Percentiles rank a stretch among this genome's conserved stretches.
Conservation (phyloP, 2,888 invertebrate genomes). For the Ormyrus rosae region DNA sequence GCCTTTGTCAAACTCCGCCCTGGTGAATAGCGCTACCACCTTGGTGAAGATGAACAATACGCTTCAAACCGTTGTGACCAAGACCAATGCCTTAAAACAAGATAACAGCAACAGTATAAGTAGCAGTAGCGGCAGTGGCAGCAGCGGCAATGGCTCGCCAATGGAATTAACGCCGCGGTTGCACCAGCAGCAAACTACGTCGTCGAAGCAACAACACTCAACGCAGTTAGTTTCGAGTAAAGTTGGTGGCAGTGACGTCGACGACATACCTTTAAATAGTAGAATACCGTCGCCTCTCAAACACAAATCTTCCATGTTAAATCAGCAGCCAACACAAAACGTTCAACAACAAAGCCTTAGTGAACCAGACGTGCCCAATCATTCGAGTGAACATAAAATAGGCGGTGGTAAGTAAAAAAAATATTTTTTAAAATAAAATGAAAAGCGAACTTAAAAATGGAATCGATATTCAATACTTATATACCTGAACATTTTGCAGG, state of each 20-base stretch:
- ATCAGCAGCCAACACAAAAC: constrained; percentile 64
- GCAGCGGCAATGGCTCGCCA: constrained; percentile 14
- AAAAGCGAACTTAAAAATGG: neutral
- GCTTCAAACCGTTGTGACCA: constrained; percentile 69
- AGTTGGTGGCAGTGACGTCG: constrained; percentile 71
- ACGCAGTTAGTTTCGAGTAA: constrained; percentile 63
- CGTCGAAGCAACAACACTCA: constrained; percentile 33
- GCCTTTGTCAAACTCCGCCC: constrained; percentile 70
- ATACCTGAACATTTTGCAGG: constrained; percentile 60
- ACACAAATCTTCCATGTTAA: constrained; percentile 68
- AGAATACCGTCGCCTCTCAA: constrained; percentile 74
- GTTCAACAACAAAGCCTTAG: constrained; percentile 63
- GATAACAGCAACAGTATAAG: constrained; percentile 55
- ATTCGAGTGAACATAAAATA: constrained; percentile 74
- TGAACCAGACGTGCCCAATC: constrained; percentile 71
- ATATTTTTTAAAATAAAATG: constrained; percentile 2
- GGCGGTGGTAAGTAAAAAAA: constrained; percentile 70
- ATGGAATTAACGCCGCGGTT: neutral
- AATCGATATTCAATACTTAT: no score
- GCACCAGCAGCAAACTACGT: constrained; percentile 11
- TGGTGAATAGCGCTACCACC: constrained; percentile 69
- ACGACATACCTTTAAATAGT: constrained; percentile 73
- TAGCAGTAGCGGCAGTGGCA: constrained; percentile 38
- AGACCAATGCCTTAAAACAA: constrained; percentile 73
- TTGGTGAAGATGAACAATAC: constrained; percentile 71